Conservation (phyloP, 2,888 invertebrate species). For the Prostheceraeus crozeri region DNA sequence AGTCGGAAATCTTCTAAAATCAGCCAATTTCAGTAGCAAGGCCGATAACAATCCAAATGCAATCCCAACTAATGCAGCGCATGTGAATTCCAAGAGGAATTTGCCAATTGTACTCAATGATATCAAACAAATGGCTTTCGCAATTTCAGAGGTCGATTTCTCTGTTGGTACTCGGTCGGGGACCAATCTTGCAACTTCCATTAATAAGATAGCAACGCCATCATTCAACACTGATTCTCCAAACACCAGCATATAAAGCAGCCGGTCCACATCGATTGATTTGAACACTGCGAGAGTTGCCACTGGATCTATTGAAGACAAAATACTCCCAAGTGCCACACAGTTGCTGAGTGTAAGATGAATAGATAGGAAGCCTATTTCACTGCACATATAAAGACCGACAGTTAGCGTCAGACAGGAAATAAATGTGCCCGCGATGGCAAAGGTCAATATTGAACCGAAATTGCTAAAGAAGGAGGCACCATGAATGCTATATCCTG, state of each 20-base stretch:
- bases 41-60: slow-evolving; percentile 87
- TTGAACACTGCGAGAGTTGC: slow-evolving; percentile 97
- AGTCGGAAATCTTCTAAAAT: slow-evolving; percentile 64
- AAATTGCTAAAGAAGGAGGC: slow-evolving; percentile 76
- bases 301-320: slow-evolving; percentile 97
- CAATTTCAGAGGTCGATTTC: too few species aligned
- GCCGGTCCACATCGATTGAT: slow-evolving; percentile 88
- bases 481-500: slow-evolving; percentile 95
- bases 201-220: slow-evolving; percentile 88
- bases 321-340: slow-evolving; percentile 93
- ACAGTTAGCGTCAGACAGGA: slow-evolving; percentile 94
- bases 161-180: too few species aligned
- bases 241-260: slow-evolving; percentile 97
- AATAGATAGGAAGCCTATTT: slow-evolving; percentile 77
- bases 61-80: slow-evolving; percentile 91
- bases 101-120: too few species aligned
- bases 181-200: too few species aligned
- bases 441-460: slow-evolving; percentile 94
- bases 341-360: slow-evolving; percentile 86
- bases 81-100: slow-evolving; percentile 94
- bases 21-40: slow-evolving; percentile 56
- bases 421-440: slow-evolving; percentile 89
- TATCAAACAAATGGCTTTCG: too few species aligned
- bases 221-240: slow-evolving; percentile 92
- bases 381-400: slow-evolving; percentile 89